A percentile compares a stretch with the other conserved stretches of the same genome.
phyloP scores from a whole-genome alignment of 2,113 vertebrate species.

The Irena cyanogastra region DNA sequence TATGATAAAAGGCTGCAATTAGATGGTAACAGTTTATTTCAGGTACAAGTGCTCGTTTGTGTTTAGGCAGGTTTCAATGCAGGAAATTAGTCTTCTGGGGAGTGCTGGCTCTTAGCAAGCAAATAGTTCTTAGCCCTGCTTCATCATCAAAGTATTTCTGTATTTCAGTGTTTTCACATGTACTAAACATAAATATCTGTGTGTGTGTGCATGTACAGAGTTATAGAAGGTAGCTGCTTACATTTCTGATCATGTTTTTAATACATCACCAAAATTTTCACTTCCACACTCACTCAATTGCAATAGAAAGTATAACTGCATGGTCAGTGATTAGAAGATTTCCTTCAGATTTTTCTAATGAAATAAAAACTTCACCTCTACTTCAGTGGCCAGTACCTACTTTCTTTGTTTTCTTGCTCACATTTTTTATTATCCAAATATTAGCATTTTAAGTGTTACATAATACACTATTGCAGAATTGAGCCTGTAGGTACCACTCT shows the following conservation, averaged over 20 bases:
- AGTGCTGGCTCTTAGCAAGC: not conserved
- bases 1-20: not conserved
- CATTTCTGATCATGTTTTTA: not conserved
- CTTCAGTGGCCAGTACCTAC: not conserved
- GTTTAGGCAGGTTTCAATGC: not conserved
- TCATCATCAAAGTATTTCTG: not conserved
- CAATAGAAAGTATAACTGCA: not conserved
- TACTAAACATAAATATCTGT: not conserved
- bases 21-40: not conserved
- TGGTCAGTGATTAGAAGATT: not conserved
- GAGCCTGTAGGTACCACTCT: not conserved
- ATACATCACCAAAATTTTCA: not conserved
- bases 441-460: not conserved
- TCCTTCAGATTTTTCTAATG: not conserved
- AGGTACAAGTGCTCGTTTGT: not conserved
- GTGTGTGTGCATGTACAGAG: accelerated
- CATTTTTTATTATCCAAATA: not conserved
- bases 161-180: not conserved
- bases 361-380: not conserved
- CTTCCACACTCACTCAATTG: not conserved
- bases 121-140: not conserved
- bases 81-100: not conserved
- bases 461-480: not conserved
- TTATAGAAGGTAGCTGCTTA: not conserved
- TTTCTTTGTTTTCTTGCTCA: not conserved